These are phyloP conservation scores for Thaumatotibia leucotreta DNA, from an alignment of 1,140 invertebrate species.

Conservation along the genomic window DNA sequence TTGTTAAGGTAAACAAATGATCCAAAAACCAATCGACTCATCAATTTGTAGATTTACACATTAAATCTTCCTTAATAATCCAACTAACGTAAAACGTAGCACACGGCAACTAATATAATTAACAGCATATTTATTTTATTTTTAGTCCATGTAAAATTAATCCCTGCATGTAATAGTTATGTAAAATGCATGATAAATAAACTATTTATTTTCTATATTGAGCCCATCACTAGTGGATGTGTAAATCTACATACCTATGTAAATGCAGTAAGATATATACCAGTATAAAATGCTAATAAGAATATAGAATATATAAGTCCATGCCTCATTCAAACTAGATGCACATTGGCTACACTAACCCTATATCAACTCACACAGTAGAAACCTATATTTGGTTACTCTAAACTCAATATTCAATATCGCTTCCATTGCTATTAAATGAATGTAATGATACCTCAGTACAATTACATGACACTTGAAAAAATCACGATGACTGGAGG, in stretches of 20 bases:
- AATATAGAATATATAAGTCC: constrained; percentile 32
- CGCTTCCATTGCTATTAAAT: background rate
- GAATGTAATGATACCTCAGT: background rate
- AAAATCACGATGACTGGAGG: no score
- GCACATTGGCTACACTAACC: constrained; percentile 54
- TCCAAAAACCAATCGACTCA: constrained; percentile 60
- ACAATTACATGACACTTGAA: background rate
- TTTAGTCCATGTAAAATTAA: background rate
- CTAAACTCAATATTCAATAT: background rate
- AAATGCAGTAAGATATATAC: constrained; percentile 24
- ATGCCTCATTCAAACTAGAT: constrained; percentile 62
- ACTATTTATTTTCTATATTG: background rate
- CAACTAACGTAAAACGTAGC: background rate
- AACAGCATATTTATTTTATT: background rate
- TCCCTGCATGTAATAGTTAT: constrained; percentile 19
- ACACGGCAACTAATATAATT: background rate
- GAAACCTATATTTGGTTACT: constrained; percentile 38
- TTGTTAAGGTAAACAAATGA: constrained; percentile 76
- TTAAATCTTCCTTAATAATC: constrained; percentile 25
- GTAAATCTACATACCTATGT: constrained; percentile 58
- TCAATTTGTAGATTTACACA: constrained; percentile 72
- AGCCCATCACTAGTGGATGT: constrained; percentile 41
- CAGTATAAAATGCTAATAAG: constrained; percentile 37
- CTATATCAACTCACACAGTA: constrained; percentile 43
- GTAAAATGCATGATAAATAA: background rate